Conservation (phyloP, 2,888 invertebrate species). For the Drosophila diplacantha region DNA sequence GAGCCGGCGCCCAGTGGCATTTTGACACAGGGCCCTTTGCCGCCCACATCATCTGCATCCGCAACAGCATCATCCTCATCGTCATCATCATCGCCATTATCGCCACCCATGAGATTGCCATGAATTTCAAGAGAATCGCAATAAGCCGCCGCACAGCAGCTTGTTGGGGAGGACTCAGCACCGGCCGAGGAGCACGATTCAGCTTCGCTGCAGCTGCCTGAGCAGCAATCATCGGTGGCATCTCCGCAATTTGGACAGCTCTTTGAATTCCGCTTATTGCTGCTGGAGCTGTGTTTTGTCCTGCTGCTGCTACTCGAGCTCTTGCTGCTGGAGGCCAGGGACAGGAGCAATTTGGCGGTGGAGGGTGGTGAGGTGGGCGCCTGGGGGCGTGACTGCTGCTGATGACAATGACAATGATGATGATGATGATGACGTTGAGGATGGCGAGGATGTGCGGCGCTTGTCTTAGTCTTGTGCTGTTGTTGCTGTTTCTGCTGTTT, state of each 20-base stretch:
- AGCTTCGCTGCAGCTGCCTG: constrained; percentile 37
- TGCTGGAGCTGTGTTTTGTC: constrained; percentile 10
- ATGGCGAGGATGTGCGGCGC: constrained; percentile 24
- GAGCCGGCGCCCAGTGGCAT: constrained; percentile 36
- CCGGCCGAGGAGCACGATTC: constrained; percentile 44
- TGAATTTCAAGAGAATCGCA: constrained; percentile 29
- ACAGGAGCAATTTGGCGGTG: constrained; percentile 62
- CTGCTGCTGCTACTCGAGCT: not conserved
- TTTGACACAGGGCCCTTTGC: constrained; percentile 21
- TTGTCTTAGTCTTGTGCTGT: constrained; percentile 20
- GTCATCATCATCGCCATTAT: constrained; percentile 31
- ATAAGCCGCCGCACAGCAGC: constrained; percentile 38
- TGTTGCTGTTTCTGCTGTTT: constrained; percentile 45
- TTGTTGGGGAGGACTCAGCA: constrained; percentile 34
- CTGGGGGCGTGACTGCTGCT: constrained; percentile 21
- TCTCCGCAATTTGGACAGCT: constrained; percentile 36
- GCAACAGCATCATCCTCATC: constrained; percentile 20
- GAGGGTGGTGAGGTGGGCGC: constrained; percentile 47
- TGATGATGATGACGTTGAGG: constrained; percentile 30
- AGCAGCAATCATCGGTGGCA: constrained; percentile 40
- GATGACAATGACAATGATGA: constrained; percentile 27
- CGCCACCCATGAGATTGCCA: constrained; percentile 10
- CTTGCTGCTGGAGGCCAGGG: constrained; percentile 46
- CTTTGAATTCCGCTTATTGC: constrained; percentile 25
- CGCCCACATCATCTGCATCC: constrained; percentile 23